Conservation (phyloP, 2,888 invertebrate genomes). For the Saturnia japonica region DNA sequence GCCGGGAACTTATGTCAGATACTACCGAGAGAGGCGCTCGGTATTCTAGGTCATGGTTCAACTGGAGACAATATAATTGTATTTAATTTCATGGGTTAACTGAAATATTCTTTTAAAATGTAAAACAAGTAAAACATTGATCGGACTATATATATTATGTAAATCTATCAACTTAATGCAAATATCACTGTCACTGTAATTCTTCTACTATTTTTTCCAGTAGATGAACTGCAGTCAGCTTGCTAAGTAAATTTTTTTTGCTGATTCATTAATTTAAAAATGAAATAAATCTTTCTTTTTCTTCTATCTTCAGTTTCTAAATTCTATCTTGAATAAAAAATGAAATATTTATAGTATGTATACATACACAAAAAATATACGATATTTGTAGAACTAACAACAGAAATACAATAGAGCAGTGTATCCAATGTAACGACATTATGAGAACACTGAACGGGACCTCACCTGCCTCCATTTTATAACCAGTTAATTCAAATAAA, state of each 20-base stretch:
- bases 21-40: constrained; percentile 39
- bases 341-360: background rate
- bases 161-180: too few species aligned
- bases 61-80: constrained; percentile 28
- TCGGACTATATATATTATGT: too few species aligned
- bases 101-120: background rate
- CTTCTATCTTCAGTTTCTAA: background rate
- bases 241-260: too few species aligned
- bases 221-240: background rate
- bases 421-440: background rate
- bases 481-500: background rate
- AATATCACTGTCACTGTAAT: background rate
- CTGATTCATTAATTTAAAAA: too few species aligned
- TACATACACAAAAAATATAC: background rate
- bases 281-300: background rate
- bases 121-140: too few species aligned
- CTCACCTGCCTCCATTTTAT: background rate
- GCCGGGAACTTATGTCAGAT: constrained; percentile 44
- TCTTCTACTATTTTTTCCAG: background rate
- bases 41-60: constrained; percentile 32
- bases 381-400: background rate
- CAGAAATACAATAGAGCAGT: background rate
- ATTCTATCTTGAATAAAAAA: background rate
- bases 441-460: background rate
- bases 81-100: background rate